These are phyloP conservation scores for Coregonus clupeaformis DNA, from an alignment of 2,113 vertebrate species.

Conservation along the genomic window DNA sequence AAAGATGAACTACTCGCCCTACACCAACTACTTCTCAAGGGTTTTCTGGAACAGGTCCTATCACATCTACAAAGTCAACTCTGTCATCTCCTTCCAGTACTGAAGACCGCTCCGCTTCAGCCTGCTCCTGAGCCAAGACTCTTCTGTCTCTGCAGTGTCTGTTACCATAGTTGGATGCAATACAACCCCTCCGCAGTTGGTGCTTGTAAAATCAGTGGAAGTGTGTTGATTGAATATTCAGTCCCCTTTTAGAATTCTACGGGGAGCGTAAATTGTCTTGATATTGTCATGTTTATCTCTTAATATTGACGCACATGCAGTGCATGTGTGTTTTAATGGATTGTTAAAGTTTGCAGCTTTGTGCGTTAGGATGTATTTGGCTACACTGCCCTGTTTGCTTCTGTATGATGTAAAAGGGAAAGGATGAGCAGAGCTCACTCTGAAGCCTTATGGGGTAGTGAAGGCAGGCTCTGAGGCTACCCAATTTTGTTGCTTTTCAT, in stretches of 20 bases:
- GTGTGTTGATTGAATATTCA: not conserved
- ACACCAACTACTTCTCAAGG: conserved; percentile 94
- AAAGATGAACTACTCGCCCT: conserved; percentile 95
- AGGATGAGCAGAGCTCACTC: conserved; percentile 7
- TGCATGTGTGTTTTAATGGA: not conserved
- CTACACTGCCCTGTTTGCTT: not conserved
- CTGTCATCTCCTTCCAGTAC: conserved; percentile 94
- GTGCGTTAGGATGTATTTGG: not conserved
- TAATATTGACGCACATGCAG: not conserved
- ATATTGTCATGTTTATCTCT: not conserved
- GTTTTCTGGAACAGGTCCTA: conserved; percentile 97
- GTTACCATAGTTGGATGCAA: not conserved
- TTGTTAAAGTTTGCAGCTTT: not conserved
- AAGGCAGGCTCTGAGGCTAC: conserved; percentile 27
- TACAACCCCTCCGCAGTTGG: not conserved
- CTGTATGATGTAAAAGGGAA: not conserved
- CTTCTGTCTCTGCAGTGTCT: not conserved
- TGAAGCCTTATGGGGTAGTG: not conserved
- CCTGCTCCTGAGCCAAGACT: not conserved
- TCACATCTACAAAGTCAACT: conserved; percentile 93
- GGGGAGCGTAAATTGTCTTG: not conserved
- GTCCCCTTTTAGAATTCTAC: not conserved
- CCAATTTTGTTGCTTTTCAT: conserved; percentile 4
- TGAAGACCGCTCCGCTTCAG: conserved; percentile 61
- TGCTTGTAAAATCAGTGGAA: not conserved